These are phyloP conservation scores for Stegophylla sp. DNA, from an alignment of 2,888 invertebrate species.

Conservation along the genomic window DNA sequence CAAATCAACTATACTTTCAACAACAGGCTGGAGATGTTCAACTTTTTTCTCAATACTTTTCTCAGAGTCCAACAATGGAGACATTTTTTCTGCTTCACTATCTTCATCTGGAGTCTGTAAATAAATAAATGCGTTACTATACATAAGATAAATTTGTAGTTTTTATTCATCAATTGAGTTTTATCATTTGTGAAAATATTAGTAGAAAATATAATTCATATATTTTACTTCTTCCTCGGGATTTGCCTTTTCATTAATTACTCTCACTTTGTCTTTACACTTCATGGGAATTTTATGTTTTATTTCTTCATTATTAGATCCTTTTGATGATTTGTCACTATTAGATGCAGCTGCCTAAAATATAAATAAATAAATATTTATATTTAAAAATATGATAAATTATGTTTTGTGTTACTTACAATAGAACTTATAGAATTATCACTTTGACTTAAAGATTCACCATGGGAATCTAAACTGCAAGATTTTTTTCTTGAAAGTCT, in stretches of 20 bases:
- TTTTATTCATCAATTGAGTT: no score
- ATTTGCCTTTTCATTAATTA: conserved; percentile 51
- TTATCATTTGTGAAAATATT: neutral
- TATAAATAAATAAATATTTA: neutral
- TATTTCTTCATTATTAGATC: conserved; percentile 42
- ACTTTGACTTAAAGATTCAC: conserved; percentile 47
- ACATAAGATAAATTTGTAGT: no score
- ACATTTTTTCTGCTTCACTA: conserved; percentile 83
- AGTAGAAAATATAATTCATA: neutral
- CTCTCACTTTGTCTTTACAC: conserved; percentile 52
- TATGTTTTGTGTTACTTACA: conserved; percentile 26
- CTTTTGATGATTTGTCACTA: conserved; percentile 52
- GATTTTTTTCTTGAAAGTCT: conserved; percentile 53
- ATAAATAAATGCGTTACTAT: neutral
- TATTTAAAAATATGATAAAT: neutral
- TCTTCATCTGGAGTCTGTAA: conserved; percentile 73
- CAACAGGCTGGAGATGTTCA: conserved; percentile 24
- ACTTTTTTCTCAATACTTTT: conserved; percentile 64
- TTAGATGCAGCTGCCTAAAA: conserved; percentile 32
- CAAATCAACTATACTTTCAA: conserved; percentile 39
- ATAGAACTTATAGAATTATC: conserved; percentile 52
- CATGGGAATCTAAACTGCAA: conserved; percentile 37
- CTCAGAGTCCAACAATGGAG: conserved; percentile 72
- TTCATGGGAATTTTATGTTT: conserved; percentile 43
- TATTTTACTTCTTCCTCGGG: conserved; percentile 47